Evolutionary conservation across 2,888 invertebrate genomes (phyloP).

Genomic region (Hipparchia semele): DNA sequence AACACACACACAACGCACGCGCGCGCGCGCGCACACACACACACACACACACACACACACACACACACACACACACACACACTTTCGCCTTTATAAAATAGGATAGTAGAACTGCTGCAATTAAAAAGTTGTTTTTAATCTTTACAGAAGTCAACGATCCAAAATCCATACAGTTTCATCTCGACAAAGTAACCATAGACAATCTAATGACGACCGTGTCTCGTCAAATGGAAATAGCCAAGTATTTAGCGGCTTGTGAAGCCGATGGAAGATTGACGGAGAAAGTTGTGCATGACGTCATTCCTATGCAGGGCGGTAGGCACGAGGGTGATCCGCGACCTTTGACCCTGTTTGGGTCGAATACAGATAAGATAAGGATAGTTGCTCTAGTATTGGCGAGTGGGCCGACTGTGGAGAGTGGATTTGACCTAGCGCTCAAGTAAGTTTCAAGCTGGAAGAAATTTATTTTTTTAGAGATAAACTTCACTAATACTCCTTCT

Average conservation of each 20-base stretch:
- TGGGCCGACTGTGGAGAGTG: slow-evolving; percentile 86
- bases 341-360: slow-evolving; percentile 88
- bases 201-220: slow-evolving; percentile 90
- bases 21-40: too few relatives aligned
- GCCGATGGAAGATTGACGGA: slow-evolving; percentile 73
- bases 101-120: slow-evolving; percentile 59
- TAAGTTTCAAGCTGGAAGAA: slow-evolving; percentile 56
- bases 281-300: slow-evolving; percentile 62
- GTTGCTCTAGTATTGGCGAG: slow-evolving; percentile 87
- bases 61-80: too few relatives aligned
- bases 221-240: slow-evolving; percentile 91
- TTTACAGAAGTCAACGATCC: slow-evolving; percentile 72
- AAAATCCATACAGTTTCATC: slow-evolving; percentile 86
- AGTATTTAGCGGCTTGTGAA: slow-evolving; percentile 87
- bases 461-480: too few relatives aligned
- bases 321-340: slow-evolving; percentile 63
- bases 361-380: slow-evolving; percentile 86
- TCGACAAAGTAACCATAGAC: slow-evolving; percentile 88
- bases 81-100: too few relatives aligned
- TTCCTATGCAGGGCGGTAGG: slow-evolving; percentile 53
- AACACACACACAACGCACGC: too few relatives aligned
- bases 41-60: too few relatives aligned
- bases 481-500: too few relatives aligned
- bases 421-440: slow-evolving; percentile 88
- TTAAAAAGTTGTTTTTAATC: not conserved